Conservation (phyloP, 2,888 invertebrate genomes). For the Chelonus formosanus region DNA sequence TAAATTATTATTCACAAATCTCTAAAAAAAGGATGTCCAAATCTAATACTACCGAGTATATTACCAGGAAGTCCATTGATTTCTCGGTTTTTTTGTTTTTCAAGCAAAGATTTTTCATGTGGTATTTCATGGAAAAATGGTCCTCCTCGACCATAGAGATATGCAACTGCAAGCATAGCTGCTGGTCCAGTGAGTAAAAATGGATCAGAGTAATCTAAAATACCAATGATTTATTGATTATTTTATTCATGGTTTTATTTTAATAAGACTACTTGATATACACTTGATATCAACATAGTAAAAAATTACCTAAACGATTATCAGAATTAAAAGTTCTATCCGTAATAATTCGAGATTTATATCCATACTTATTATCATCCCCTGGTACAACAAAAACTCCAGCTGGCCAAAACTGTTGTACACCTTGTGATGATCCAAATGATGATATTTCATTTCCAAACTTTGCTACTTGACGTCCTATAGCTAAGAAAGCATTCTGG, state of each 20-base stretch:
- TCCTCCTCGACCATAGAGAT: conserved; percentile 68
- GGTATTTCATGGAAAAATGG: conserved; percentile 74
- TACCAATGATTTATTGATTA: conserved; percentile 27
- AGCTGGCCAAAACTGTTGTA: conserved; percentile 70
- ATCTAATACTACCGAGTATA: conserved; percentile 71
- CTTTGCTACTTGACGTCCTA: conserved; percentile 47
- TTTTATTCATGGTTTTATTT: conserved; percentile 4
- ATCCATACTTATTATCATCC: conserved; percentile 61
- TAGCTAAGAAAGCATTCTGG: conserved; percentile 55
- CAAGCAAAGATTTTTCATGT: conserved; percentile 71
- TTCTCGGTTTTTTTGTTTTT: conserved; percentile 70
- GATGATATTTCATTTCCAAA: conserved; percentile 41
- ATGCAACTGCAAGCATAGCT: conserved; percentile 69
- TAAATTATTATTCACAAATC: conserved; percentile 41
- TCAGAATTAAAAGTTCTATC: conserved; percentile 62
- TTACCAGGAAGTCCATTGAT: conserved; percentile 71
- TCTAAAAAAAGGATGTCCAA: conserved; percentile 70
- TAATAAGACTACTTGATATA: too few species aligned
- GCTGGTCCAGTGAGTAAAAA: conserved; percentile 70
- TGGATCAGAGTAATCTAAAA: conserved; percentile 67
- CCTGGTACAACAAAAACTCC: conserved; percentile 68
- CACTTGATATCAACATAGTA: too few species aligned
- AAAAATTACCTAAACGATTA: conserved; percentile 61
- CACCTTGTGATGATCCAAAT: conserved; percentile 49
- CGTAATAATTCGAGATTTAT: conserved; percentile 60